Conservation (phyloP, 2,113 vertebrate genomes). For the Nesospiza acunhae region DNA sequence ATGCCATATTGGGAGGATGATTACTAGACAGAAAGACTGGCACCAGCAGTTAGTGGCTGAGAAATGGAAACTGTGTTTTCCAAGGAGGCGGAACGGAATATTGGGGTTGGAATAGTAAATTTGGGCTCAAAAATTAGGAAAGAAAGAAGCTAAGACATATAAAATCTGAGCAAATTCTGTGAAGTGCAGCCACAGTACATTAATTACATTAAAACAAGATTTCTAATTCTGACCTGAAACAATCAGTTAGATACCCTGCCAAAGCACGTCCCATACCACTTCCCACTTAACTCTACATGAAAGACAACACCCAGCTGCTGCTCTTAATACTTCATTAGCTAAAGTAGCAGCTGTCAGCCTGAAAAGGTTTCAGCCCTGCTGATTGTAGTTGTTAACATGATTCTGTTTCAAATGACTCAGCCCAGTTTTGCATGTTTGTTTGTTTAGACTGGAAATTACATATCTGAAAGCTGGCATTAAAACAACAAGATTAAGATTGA, state of each 20-base stretch:
- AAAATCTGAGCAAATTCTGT: background rate
- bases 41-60: background rate
- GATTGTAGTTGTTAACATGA: background rate
- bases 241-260: background rate
- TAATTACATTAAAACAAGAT: background rate
- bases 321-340: background rate
- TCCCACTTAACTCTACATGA: background rate
- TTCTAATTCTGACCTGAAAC: background rate
- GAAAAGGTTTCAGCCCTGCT: background rate
- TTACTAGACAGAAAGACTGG: background rate
- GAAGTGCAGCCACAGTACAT: background rate
- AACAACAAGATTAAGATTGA: background rate
- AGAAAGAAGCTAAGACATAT: background rate
- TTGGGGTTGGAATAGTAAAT: background rate
- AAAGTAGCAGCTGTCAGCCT: background rate
- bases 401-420: background rate
- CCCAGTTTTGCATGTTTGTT: background rate
- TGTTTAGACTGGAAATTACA: background rate
- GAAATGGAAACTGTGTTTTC: background rate
- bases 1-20: background rate
- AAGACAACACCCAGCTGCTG: background rate
- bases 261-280: background rate
- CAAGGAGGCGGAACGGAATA: background rate
- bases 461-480: background rate
- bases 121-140: background rate